Evolutionary conservation across 64 coral and sea anemone genomes (phyloP), one percentile per base, ranked within the genome.

Genomic region (Trachythela sp.): DNA sequence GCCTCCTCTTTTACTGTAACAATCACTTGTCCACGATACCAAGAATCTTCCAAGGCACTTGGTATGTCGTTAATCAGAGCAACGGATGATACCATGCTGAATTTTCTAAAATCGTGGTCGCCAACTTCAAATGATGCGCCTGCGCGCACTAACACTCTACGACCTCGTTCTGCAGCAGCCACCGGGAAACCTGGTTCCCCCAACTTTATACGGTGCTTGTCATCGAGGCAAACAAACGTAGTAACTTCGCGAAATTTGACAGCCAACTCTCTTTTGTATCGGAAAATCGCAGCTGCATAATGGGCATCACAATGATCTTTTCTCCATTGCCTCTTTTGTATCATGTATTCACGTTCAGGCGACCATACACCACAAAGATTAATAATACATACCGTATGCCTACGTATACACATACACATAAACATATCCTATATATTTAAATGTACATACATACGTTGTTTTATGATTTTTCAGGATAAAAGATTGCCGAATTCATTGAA

Each of bases 61-160:
- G 80, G 89, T 30, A 90, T 84, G 32, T 90, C 83, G 14, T 33
- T 85, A 31, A 90, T 32, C 52, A 90, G 42, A 9, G 77, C n/a
- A 13, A 90, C 89, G 70, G 52, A 68, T 68, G 77, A 77, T 18
- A 59, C 85, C 13, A 90, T 11, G 34, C 90, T 87, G 24, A 91
- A 83, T 70, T 58, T 87, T 13, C 58, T 91, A 58, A 91, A 91
- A 33, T 86, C 84, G 39, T 76, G 90, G n/a, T 91, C 84, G 20
- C 77, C 58, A 22, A 91, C 84, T 37, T 48, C 89, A 20, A 91
- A 83, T 56, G 5, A 64, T 54, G 84, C 72, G 2, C 45, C 84
- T 0, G 37, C 27, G 13, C 77, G 31, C 9, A 91, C 84, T 29
- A 91, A 70, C 39, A 91, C 90, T 24, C 20, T 9, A 42, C 50